Percentiles rank a stretch among this genome's conserved stretches.
phyloP scores from a whole-genome alignment of 1,140 invertebrate genomes.

The Anadara kagoshimensis region DNA sequence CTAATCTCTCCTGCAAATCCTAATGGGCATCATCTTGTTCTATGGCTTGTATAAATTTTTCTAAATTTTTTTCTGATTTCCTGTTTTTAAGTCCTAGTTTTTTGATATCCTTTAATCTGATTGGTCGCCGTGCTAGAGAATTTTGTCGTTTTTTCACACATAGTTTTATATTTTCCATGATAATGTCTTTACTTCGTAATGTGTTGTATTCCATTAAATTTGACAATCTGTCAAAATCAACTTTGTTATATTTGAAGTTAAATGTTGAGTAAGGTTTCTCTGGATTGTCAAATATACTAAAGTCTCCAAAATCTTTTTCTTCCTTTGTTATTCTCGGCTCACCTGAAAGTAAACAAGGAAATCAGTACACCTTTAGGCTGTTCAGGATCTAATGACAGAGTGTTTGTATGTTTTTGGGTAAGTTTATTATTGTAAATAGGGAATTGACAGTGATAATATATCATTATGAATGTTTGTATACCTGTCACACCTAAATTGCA shows the following conservation, averaged over 20 bases:
- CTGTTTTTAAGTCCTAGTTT: conserved; percentile 39
- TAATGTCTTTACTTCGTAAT: conserved; percentile 64
- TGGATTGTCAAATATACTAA: conserved; percentile 73
- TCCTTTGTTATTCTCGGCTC: conserved; percentile 71
- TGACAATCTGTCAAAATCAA: conserved; percentile 71
- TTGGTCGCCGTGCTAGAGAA: conserved; percentile 42
- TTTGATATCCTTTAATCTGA: conserved; percentile 56
- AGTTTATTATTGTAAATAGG: no score
- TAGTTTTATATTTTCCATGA: conserved; percentile 51
- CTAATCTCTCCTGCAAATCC: no score
- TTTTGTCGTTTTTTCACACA: conserved; percentile 45
- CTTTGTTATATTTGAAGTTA: conserved; percentile 73
- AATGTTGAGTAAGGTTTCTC: conserved; percentile 72
- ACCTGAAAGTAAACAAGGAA: conserved; percentile 26
- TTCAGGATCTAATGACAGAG: no score
- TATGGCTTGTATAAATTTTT: no score
- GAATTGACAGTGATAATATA: no score
- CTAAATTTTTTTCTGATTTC: no score
- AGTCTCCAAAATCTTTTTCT: conserved; percentile 73
- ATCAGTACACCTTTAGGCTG: no score
- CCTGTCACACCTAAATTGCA: no score
- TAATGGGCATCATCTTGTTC: no score
- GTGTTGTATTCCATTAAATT: conserved; percentile 75
- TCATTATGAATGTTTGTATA: no score
- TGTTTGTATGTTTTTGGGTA: no score